phyloP scores from a whole-genome alignment of 2,113 vertebrate species.

The Corvus moneduloides region DNA sequence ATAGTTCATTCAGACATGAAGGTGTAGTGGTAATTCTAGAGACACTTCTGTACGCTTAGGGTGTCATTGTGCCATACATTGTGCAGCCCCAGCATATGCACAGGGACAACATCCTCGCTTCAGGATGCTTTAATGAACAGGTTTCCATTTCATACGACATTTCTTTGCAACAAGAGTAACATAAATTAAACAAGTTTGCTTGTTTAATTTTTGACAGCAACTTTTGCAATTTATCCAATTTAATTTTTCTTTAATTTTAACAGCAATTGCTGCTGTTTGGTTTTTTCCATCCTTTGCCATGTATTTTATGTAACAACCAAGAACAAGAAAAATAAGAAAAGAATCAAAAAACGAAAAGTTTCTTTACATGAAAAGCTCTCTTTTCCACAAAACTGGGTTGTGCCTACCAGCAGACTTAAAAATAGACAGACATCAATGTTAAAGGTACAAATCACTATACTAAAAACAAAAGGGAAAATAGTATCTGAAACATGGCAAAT shows the following conservation, averaged over 20 bases:
- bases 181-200: neutral
- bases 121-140: neutral
- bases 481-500: neutral
- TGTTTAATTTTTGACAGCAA: neutral
- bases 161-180: neutral
- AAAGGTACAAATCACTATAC: neutral
- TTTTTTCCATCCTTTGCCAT: neutral
- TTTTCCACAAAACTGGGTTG: neutral
- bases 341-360: neutral
- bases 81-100: neutral
- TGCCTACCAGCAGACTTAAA: neutral
- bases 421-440: neutral
- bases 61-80: neutral
- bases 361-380: neutral
- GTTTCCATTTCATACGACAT: neutral
- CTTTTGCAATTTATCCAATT: neutral
- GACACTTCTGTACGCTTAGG: neutral
- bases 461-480: neutral
- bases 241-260: neutral
- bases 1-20: neutral
- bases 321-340: neutral
- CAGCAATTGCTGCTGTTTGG: neutral
- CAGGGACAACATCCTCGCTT: neutral
- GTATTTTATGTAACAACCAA: neutral
- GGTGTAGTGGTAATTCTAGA: neutral